phyloP scores from a whole-genome alignment of 2,888 invertebrate species.

The Parascotia fuliginaria region DNA sequence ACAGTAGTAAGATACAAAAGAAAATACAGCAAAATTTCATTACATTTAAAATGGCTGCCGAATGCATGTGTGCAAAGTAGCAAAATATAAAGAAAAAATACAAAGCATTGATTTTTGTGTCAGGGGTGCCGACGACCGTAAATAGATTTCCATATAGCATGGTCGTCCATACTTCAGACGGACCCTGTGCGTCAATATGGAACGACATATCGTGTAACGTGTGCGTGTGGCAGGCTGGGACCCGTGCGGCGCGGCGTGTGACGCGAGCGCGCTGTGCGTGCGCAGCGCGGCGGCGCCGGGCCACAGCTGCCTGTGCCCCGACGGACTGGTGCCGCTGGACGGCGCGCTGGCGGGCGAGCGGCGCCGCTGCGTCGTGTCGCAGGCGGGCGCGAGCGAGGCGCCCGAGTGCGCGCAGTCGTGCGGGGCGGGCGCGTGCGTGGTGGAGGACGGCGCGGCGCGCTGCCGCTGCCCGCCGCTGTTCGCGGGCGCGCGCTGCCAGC shows the following conservation, averaged over 20 bases:
- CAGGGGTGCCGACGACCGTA: too few species aligned
- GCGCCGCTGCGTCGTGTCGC: constrained; percentile 50
- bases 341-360: constrained; percentile 15
- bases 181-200: too few species aligned
- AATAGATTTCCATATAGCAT: too few species aligned
- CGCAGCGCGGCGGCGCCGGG: constrained; percentile 72
- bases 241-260: constrained; percentile 84
- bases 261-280: constrained; percentile 87
- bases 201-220: neutral
- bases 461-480: constrained; percentile 44
- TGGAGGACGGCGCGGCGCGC: constrained; percentile 27
- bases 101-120: too few species aligned
- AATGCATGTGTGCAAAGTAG: too few species aligned
- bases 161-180: too few species aligned
- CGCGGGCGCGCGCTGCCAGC: constrained; percentile 65
- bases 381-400: constrained; percentile 15
- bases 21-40: too few species aligned
- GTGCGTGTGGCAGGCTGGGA: constrained; percentile 60
- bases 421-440: constrained; percentile 79
- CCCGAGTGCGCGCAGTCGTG: constrained; percentile 88
- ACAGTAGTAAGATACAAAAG: too few species aligned
- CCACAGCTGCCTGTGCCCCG: constrained; percentile 84
- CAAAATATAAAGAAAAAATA: too few species aligned
- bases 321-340: constrained; percentile 69
- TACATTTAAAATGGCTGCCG: too few species aligned